A percentile compares a stretch with the other conserved stretches of the same genome.
Evolutionary conservation across 2,113 vertebrate genomes (phyloP).

Genomic region (Electrona antarctica): DNA sequence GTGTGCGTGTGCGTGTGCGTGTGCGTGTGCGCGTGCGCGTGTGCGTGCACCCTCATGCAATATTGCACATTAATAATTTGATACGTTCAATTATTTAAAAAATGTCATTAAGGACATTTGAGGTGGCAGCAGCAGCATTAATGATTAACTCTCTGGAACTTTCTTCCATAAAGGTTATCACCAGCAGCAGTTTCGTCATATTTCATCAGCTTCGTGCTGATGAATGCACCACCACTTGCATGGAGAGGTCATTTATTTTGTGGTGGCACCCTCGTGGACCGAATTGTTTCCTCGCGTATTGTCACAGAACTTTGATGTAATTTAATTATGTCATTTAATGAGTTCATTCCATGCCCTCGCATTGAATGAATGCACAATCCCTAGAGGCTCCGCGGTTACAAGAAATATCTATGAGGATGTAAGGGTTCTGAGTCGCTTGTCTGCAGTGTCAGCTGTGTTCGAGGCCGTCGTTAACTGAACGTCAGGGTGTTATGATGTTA

Average conservation of each 20-base stretch:
- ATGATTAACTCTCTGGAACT: conserved; percentile 21
- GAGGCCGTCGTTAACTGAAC: conserved; percentile 37
- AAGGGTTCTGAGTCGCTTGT: not conserved
- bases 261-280: no score
- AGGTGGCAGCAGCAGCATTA: conserved; percentile 15
- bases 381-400: no score
- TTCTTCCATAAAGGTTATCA: conserved; percentile 14
- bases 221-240: no score
- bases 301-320: no score
- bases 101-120: conserved; percentile 50
- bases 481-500: conserved; percentile 34
- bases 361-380: no score
- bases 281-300: no score
- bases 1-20: not conserved
- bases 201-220: no score
- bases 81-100: conserved; percentile 33
- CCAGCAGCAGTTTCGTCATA: not conserved
- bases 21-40: not conserved
- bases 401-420: no score
- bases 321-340: no score
- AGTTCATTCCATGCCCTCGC: no score
- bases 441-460: conserved; percentile 20
- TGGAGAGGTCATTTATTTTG: no score
- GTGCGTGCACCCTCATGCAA: conserved; percentile 8
- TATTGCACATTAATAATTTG: conserved; percentile 13